Base-by-base conservation (phyloP, 2,113 vertebrate species). In the Seriola dumerili region DNA sequence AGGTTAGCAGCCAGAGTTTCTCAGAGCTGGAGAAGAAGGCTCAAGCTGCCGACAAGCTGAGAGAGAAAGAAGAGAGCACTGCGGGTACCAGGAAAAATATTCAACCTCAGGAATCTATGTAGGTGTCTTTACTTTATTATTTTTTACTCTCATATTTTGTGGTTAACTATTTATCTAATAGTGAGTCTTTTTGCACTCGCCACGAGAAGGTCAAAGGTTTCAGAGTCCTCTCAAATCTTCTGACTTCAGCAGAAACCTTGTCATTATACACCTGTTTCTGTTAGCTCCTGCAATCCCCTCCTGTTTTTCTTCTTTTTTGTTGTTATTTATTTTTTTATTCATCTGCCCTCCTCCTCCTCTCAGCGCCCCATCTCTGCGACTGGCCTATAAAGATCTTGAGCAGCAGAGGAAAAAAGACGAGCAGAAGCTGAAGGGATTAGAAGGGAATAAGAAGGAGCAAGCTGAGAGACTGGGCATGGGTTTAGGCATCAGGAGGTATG, bases 381-480 rank as follows among this genome's bases (percentile, higher is more conserved):
- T 98, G 83, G 95, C 96, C 80, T 98, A 97, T 63, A 94, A 97
- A 89, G 97, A 98, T 69, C 94, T 99, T 61, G 96, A 98, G 85
- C 93, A 97, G 74, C 95, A 98, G 64, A 92, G 94, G 74, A 97
- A 94, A 93, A 93, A 87, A 4, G 96, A 97, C 4, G 96, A 97
- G 3, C 94, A 94, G 54, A 90, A 94, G 72, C 2, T 96, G 40
- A 94, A 93, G 69, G 96, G 94, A 44, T 55, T 96, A 0, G 91
- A 95, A 8, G 95, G 95, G 17, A 96, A 96, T 50, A 97, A 96
- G 87, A 96, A 96, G 78, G 91, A 89, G 2, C 97, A 99, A 19
- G 92, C 96, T 0, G 97, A 99, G 75, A 93, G 98, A 21, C 96
- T 99, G 40, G 97, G 98, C 85, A 99, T 99, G 96, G 98, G 98